A percentile compares a stretch with the other conserved stretches of the same genome.
Conservation (phyloP, 2,888 invertebrate species). For the Coelopa pilipes region DNA sequence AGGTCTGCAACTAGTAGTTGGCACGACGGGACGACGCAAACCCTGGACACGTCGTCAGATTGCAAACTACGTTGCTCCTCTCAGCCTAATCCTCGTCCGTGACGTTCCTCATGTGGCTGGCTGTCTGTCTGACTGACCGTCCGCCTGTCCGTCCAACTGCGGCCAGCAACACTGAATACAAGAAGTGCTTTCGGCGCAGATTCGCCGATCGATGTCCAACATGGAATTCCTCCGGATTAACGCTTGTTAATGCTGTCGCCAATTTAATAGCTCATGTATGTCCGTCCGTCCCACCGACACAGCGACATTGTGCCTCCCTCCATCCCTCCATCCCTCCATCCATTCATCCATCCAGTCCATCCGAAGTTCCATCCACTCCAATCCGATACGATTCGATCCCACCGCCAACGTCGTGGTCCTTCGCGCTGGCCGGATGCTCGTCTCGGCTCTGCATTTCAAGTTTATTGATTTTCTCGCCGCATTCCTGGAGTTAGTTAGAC, state of each 20-base stretch:
- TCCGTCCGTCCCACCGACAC: constrained; percentile 38
- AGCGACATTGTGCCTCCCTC: no score
- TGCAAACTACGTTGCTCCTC: no score
- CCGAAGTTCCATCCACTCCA: background rate
- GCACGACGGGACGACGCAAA: no score
- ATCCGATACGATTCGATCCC: background rate
- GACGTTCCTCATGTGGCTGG: background rate
- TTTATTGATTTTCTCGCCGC: constrained; percentile 33
- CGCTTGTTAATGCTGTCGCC: constrained; percentile 56
- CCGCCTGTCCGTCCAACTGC: background rate
- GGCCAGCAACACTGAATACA: constrained; percentile 29
- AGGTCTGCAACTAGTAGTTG: constrained; percentile 3
- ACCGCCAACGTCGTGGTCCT: no score
- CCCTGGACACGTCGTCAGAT: no score
- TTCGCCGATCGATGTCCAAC: constrained; percentile 49
- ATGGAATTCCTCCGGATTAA: constrained; percentile 56
- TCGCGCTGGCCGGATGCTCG: background rate
- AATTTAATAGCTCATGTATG: constrained; percentile 45
- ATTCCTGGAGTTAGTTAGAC: constrained; percentile 16
- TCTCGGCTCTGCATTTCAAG: constrained; percentile 5
- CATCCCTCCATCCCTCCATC: constrained; percentile 29
- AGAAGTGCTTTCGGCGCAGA: constrained; percentile 41
- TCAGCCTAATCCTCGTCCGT: background rate
- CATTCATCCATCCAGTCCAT: background rate
- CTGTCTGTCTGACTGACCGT: background rate